A percentile compares a stretch with the other conserved stretches of the same genome.
Evolutionary conservation across 2,888 invertebrate genomes (phyloP).

Genomic region (Molorchus minor): DNA sequence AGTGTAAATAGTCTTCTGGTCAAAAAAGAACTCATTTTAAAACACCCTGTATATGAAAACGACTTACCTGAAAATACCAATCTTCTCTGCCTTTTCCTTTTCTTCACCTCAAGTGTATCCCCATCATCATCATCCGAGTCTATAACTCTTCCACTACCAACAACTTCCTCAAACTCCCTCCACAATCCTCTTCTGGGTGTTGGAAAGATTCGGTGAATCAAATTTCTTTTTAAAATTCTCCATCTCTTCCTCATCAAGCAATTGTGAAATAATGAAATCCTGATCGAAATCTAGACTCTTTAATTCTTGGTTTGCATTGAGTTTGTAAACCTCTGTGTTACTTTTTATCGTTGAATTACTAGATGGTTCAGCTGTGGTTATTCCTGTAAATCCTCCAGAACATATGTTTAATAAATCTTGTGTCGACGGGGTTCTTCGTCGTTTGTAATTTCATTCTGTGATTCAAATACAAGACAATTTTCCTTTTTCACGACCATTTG

Average conservation of each 20-base stretch:
- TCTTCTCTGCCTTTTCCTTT: conserved; percentile 56
- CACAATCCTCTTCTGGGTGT: conserved; percentile 27
- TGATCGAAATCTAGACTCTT: conserved; percentile 50
- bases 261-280: conserved; percentile 55
- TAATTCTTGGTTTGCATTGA: conserved; percentile 24
- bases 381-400: conserved; percentile 55
- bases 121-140: conserved; percentile 53
- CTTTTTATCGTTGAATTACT: conserved; percentile 2
- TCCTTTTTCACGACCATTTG: neutral
- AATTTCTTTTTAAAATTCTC: conserved; percentile 55
- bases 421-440: conserved; percentile 40
- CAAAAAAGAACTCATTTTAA: too few species aligned
- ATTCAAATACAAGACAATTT: conserved; percentile 7
- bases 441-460: neutral
- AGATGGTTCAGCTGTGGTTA: conserved; percentile 31
- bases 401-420: conserved; percentile 58
- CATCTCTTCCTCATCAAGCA: conserved; percentile 55
- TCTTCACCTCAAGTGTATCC: conserved; percentile 37
- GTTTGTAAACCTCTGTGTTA: conserved; percentile 8
- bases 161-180: conserved; percentile 43
- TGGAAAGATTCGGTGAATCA: conserved; percentile 45
- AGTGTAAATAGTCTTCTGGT: too few species aligned
- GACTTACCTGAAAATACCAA: conserved; percentile 65
- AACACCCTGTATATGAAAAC: neutral
- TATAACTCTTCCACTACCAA: conserved; percentile 48